A percentile compares a stretch with the other conserved stretches of the same genome.
phyloP scores from a whole-genome alignment of 2,888 invertebrate genomes.

The Merodon equestris region DNA sequence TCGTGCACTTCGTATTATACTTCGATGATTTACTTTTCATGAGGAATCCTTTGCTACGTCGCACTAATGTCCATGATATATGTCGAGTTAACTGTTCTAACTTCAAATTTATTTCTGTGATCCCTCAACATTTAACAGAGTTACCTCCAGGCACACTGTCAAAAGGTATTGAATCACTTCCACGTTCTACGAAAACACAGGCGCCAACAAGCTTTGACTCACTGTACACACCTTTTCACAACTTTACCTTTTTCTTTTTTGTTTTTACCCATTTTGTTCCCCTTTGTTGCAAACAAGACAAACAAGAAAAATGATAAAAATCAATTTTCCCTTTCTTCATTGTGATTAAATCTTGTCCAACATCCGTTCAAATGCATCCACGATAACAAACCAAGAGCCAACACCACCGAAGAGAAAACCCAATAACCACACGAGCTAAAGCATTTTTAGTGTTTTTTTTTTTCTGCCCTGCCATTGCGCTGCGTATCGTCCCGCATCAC shows the following conservation, averaged over 20 bases:
- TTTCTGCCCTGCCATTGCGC: conserved; percentile 30
- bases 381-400: conserved; percentile 26
- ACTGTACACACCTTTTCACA: conserved; percentile 13
- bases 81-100: no score
- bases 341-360: no score
- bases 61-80: no score
- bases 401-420: not conserved
- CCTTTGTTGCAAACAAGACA: not conserved
- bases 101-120: no score
- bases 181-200: no score
- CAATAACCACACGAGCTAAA: conserved; percentile 28
- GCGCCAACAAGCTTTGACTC: conserved; percentile 10
- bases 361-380: not conserved
- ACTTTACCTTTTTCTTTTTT: not conserved
- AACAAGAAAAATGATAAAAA: conserved; percentile 3
- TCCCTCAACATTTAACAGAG: no score
- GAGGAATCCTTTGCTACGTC: no score
- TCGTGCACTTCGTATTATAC: no score
- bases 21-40: no score
- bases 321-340: not conserved
- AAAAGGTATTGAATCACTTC: no score
- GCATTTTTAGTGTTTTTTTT: conserved; percentile 13
- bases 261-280: not conserved
- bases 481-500: conserved; percentile 11
- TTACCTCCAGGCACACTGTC: no score